Conservation (phyloP, 2,113 vertebrate genomes). For the Athene cunicularia region DNA sequence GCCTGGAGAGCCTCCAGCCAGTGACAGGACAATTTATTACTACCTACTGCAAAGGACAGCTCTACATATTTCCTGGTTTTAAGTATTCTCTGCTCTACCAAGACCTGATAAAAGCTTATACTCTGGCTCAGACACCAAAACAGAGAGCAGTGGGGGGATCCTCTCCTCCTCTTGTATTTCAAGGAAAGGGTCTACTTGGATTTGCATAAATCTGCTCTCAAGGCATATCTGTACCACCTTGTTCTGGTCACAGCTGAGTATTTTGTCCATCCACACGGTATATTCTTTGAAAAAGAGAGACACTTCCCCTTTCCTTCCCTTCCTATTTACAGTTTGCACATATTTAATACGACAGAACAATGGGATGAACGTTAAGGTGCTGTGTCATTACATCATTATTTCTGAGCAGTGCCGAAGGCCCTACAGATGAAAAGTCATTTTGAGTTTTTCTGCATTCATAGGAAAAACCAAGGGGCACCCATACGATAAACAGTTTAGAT, state of each 20-base stretch:
- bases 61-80: not conserved
- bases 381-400: rapidly evolving
- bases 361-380: not conserved
- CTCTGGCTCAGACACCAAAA: not conserved
- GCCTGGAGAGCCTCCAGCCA: not conserved
- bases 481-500: not conserved
- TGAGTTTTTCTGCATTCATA: not conserved
- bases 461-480: not conserved
- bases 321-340: not conserved
- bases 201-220: not conserved
- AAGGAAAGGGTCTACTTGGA: not conserved
- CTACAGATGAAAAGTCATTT: not conserved
- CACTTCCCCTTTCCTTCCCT: not conserved
- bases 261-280: not conserved
- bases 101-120: not conserved
- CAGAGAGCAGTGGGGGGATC: not conserved
- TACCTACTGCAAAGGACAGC: not conserved
- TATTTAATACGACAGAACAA: not conserved
- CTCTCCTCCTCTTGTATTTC: not conserved
- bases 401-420: not conserved
- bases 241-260: not conserved
- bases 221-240: not conserved
- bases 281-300: not conserved
- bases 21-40: not conserved
- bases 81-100: not conserved